Conservation (phyloP, 2,113 vertebrate genomes). For the Seriola aureovittata region DNA sequence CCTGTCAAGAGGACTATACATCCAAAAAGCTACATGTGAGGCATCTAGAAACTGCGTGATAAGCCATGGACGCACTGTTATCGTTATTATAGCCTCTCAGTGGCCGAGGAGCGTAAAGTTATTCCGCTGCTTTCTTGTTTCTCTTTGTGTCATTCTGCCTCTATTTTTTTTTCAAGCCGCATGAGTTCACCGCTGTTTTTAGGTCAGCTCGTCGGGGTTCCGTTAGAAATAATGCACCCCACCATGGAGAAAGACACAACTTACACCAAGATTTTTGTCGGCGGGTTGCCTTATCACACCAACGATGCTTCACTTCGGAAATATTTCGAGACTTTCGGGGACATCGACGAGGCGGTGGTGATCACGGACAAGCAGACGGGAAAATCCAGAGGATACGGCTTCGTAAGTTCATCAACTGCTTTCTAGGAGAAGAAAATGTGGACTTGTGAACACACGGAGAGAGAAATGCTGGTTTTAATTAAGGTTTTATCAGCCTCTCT, state of each 20-base stretch:
- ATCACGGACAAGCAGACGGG: conserved; percentile 97
- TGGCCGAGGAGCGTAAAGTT: conserved; percentile 55
- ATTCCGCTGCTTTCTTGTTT: conserved; percentile 21
- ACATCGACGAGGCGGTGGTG: conserved; percentile 96
- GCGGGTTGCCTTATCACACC: conserved; percentile 95
- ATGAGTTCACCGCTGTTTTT: conserved; percentile 77
- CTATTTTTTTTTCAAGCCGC: conserved; percentile 14
- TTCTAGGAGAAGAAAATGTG: background rate
- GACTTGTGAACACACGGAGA: background rate
- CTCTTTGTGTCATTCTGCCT: conserved; percentile 9
- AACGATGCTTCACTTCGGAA: conserved; percentile 93
- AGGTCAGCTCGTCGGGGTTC: conserved; percentile 77
- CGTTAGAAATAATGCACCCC: conserved; percentile 89
- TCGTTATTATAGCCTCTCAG: conserved; percentile 20
- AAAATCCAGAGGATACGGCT: conserved; percentile 95
- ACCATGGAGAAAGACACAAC: conserved; percentile 94
- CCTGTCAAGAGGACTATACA: conserved; percentile 52
- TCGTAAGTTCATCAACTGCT: conserved; percentile 87
- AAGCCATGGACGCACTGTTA: conserved; percentile 47
- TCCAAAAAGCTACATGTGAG: conserved; percentile 20
- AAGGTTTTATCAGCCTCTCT: conserved; percentile 23
- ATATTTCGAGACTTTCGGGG: conserved; percentile 95
- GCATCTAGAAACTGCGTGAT: conserved; percentile 29
- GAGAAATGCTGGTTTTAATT: conserved; percentile 17
- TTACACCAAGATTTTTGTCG: conserved; percentile 96